phyloP scores from a whole-genome alignment of 1,140 invertebrate genomes.

The Leptoteleia sp. region DNA sequence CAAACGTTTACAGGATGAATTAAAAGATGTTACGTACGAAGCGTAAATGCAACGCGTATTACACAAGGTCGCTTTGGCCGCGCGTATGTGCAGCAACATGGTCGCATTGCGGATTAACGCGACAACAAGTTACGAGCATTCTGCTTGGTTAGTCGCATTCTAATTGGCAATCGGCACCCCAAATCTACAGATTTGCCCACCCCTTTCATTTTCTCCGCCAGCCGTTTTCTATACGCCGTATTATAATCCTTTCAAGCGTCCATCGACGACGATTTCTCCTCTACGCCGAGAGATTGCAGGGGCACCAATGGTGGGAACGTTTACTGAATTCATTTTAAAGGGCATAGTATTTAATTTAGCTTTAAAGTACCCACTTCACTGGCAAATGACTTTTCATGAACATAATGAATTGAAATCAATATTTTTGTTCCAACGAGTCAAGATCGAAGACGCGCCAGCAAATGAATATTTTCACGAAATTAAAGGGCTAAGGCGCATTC shows the following conservation, averaged over 20 bases:
- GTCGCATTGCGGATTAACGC: conserved; percentile 43
- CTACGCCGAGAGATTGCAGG: conserved; percentile 21
- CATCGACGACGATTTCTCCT: conserved; percentile 43
- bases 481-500: no score
- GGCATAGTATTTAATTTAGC: conserved; percentile 34
- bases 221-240: conserved; percentile 45
- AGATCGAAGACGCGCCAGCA: conserved; percentile 9
- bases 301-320: conserved; percentile 38
- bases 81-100: conserved; percentile 28
- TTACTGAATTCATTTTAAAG: conserved; percentile 47
- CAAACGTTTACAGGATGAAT: conserved; percentile 25
- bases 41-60: conserved; percentile 32
- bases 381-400: conserved; percentile 26
- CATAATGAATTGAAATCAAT: conserved; percentile 35
- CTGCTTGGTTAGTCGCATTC: conserved; percentile 58
- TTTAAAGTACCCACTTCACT: conserved; percentile 38
- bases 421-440: conserved; percentile 21
- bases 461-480: conserved; percentile 21
- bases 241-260: conserved; percentile 59
- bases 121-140: conserved; percentile 56
- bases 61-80: conserved; percentile 25
- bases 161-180: conserved; percentile 63
- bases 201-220: conserved; percentile 60
- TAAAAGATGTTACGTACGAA: conserved; percentile 25
- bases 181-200: conserved; percentile 53